A percentile compares a stretch with the other conserved stretches of the same genome.
phyloP scores from a whole-genome alignment of 2,888 invertebrate genomes.

The Trichopoda pennipes region DNA sequence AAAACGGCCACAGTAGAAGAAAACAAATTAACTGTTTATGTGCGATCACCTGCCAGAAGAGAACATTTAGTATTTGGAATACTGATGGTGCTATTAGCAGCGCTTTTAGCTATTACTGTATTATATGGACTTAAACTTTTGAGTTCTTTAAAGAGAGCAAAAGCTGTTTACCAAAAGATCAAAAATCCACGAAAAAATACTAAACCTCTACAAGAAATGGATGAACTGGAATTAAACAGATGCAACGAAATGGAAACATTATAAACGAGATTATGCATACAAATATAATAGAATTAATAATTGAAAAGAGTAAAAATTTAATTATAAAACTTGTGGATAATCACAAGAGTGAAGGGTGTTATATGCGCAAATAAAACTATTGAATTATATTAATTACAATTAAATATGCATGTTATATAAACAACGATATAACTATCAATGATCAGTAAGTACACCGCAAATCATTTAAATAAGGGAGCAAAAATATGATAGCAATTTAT shows the following conservation, averaged over 20 bases:
- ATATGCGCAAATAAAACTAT: no score
- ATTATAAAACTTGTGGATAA: no score
- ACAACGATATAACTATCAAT: no score
- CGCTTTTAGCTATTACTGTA: constrained; percentile 63
- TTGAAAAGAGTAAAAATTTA: no score
- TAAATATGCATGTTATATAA: no score
- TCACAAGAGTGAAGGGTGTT: no score
- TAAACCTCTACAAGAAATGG: constrained; percentile 70
- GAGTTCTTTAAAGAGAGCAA: constrained; percentile 68
- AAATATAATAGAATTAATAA: no score
- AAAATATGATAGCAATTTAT: no score
- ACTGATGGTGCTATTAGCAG: constrained; percentile 68
- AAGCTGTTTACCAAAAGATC: constrained; percentile 67
- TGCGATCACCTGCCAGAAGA: constrained; percentile 61
- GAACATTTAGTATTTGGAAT: constrained; percentile 69
- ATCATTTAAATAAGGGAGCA: no score
- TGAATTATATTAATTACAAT: no score
- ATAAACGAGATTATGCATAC: constrained; percentile 1
- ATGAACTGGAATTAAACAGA: constrained; percentile 64
- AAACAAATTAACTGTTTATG: constrained; percentile 57
- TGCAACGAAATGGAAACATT: constrained; percentile 57
- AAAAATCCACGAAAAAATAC: constrained; percentile 67
- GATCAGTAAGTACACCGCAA: no score
- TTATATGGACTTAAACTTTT: constrained; percentile 68
- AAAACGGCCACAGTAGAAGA: not conserved